phyloP scores from a whole-genome alignment of 2,888 invertebrate genomes.

The Drepanosiphum platanoidis region DNA sequence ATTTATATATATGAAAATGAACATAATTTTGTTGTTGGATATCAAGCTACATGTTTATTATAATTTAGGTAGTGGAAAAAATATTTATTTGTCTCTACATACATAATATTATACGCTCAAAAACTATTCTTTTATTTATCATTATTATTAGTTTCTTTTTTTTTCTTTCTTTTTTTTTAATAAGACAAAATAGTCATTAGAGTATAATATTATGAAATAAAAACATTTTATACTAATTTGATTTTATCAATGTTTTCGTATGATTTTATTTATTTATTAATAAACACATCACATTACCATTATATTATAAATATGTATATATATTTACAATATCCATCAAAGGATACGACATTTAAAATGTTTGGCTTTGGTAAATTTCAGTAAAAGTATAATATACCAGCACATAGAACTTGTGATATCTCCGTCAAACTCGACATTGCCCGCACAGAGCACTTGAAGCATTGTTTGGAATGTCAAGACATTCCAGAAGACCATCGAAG shows the following conservation, averaged over 20 bases:
- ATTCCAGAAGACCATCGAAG: neutral
- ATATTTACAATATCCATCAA: neutral
- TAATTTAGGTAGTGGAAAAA: slow-evolving; percentile 23
- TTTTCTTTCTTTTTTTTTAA: slow-evolving; percentile 20
- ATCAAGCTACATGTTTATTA: slow-evolving; percentile 26
- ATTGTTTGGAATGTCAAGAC: too few species aligned
- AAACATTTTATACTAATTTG: slow-evolving; percentile 23
- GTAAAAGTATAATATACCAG: too few species aligned
- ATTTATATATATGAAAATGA: neutral
- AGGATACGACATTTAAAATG: slow-evolving; percentile 32
- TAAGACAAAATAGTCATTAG: slow-evolving; percentile 43
- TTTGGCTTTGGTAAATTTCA: slow-evolving; percentile 9
- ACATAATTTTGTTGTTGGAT: slow-evolving; percentile 26
- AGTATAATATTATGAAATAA: slow-evolving; percentile 29
- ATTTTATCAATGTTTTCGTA: slow-evolving; percentile 4
- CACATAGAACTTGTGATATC: slow-evolving; percentile 10
- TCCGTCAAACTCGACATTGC: slow-evolving; percentile 16
- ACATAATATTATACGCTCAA: slow-evolving; percentile 36
- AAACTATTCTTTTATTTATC: slow-evolving; percentile 29
- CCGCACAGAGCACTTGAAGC: slow-evolving; percentile 26
- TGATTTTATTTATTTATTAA: neutral
- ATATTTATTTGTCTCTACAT: neutral
- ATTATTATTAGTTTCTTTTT: neutral
- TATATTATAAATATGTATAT: neutral
- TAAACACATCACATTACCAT: too few species aligned